Evolutionary conservation across 2,888 invertebrate genomes (phyloP).

Genomic region (Catocala sponsa): DNA sequence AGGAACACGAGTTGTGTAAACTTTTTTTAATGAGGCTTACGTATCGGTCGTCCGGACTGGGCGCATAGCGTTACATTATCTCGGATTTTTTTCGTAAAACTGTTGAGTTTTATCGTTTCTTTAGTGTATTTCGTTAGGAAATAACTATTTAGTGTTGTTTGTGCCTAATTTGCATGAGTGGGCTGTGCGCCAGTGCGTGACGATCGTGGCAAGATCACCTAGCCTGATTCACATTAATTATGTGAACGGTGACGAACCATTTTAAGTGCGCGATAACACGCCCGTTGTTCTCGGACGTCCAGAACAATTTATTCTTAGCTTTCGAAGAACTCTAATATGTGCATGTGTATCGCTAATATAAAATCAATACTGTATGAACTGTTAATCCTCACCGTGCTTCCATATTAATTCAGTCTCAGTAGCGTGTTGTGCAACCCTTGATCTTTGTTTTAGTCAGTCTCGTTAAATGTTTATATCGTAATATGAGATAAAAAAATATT

Average conservation of each 20-base stretch:
- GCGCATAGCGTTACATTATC: constrained; percentile 66
- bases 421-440: constrained; percentile 16
- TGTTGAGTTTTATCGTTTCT: constrained; percentile 44
- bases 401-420: constrained; percentile 15
- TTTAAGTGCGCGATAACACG: constrained; percentile 83
- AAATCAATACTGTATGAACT: constrained; percentile 74
- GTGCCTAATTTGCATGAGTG: constrained; percentile 48
- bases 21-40: constrained; percentile 80
- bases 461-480: constrained; percentile 8
- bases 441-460: constrained; percentile 14
- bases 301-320: constrained; percentile 49
- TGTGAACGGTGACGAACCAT: constrained; percentile 84
- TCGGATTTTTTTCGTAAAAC: constrained; percentile 56
- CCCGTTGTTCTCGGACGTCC: constrained; percentile 60
- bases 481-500: constrained; percentile 23
- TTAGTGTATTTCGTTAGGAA: constrained; percentile 35
- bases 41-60: constrained; percentile 73
- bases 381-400: constrained; percentile 35
- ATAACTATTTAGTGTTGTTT: constrained; percentile 37
- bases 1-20: constrained; percentile 76
- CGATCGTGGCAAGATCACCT: constrained; percentile 65
- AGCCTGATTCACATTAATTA: constrained; percentile 83
- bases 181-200: constrained; percentile 65
- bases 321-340: constrained; percentile 49
- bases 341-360: constrained; percentile 64